Percentiles rank a stretch among this genome's conserved stretches.
Conservation (phyloP, 2,888 invertebrate species). For the Orthosia gothica region DNA sequence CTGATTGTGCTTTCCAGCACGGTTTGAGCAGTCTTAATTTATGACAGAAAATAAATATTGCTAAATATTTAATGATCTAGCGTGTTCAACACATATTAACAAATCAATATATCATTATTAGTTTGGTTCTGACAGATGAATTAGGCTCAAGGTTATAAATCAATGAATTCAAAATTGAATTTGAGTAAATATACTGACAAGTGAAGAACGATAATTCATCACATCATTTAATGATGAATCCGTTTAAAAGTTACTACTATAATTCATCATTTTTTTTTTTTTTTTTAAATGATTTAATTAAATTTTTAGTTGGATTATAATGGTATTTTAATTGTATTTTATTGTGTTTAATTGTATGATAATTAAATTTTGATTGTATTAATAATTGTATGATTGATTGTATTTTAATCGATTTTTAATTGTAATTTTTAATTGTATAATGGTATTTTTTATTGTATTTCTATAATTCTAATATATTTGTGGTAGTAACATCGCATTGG, state of each 20-base stretch:
- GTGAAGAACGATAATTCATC: slow-evolving; percentile 42
- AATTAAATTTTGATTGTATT: no score
- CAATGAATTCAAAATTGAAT: slow-evolving; percentile 45
- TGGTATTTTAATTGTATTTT: no score
- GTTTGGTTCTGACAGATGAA: slow-evolving; percentile 24
- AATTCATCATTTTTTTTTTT: slow-evolving; percentile 6
- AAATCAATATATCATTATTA: slow-evolving; percentile 45
- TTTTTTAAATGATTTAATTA: no score
- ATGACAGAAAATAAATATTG: slow-evolving; percentile 20
- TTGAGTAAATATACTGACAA: slow-evolving; percentile 32
- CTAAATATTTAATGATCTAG: slow-evolving; percentile 22
- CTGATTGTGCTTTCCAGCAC: neutral
- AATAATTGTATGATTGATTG: no score
- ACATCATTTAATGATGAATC: slow-evolving; percentile 13
- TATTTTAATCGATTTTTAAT: no score
- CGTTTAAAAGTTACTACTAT: slow-evolving; percentile 1
- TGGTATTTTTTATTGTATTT: no score
- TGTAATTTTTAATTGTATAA: no score
- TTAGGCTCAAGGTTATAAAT: slow-evolving; percentile 47
- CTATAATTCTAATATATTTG: no score
- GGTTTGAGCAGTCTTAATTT: neutral
- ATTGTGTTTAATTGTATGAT: no score
- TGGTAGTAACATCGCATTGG: no score
- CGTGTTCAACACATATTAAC: slow-evolving; percentile 38
- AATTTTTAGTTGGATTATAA: no score